Base-by-base conservation (phyloP, 2,888 invertebrate species). In the Endomychus coccineus region DNA sequence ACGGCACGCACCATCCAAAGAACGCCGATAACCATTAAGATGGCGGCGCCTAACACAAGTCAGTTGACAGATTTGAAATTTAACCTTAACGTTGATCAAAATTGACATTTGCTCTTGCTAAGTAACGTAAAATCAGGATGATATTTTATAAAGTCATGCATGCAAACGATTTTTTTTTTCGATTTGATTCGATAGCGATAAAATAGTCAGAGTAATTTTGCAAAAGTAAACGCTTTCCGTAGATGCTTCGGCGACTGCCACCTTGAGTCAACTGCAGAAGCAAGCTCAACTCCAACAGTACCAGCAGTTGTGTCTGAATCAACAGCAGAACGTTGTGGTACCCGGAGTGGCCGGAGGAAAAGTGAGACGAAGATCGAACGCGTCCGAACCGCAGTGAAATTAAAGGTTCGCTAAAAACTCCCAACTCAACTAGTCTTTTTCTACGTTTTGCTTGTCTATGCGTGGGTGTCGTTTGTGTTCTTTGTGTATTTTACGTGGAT, bases 31-130 rank as follows among this genome's bases (percentile, higher is more conserved):
- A 62, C 66, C 16, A 61, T 66, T 52, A 64, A 64, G 53, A 66
- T 66, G 61, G 60, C 66, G 10, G 54, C 55, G 15, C 55, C 61
- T 24, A 61, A 61, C 48, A 48, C 66, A 64, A 66, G 64, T 66
- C 66, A 66, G 64, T 66, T 64, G 46, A 59, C 55, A 49, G 61
- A 62, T 58, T 56, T 63, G 49, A 58, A 61, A 45, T 58, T 63
- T 49, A 55, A 60, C 52, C 47, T 62, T 48, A 56, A 61, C n/a
- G n/a, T n/a, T n/a, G n/a, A n/a, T n/a, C n/a, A 19, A 19, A 32
- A 11, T 24, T 22, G 25, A 27, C 35, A 36, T 16, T 17, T 32
- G 40, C 37, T 16, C 28, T 39, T 28, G 24, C 41, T 36, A 9
- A 6, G 27, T 23, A 21, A 22, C 36, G 21, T 43, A 35, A 30